Base-by-base conservation (phyloP, 2,888 invertebrate species). In the Sphinx pinastri region DNA sequence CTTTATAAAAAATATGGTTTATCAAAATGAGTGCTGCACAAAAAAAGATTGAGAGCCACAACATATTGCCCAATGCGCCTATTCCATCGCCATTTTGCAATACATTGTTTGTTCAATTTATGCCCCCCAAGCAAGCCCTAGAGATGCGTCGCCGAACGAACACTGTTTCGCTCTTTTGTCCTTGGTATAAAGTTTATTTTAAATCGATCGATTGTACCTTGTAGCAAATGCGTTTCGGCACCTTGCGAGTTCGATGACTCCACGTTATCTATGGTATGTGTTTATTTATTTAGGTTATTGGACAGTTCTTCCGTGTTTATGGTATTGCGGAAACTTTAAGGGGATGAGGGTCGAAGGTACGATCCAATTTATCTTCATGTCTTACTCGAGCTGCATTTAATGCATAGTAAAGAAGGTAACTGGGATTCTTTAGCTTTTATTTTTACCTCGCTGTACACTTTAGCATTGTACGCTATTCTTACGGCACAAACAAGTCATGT, bases 21-120 rank as follows among this genome's bases (percentile, higher is more conserved):
- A 58, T 13, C 45, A 49, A 16, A 19, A 19, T 7, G 13, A 0
- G n/a, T 14, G 4, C 4, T 38, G n/a, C 45, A 14, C 16, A n/a
- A 49, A 59, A n/a, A 76, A 81, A 84, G 78, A 88, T 92, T 88
- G 87, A 83, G 83, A 74, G 76, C 71, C 88, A 38, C 77, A 67
- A 59, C 60, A 72, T 72, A 68, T 76, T 72, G 78, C 79, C 80
- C 79, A 77, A 79, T 76, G 79, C 75, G 82, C 83, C 84, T 84
- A 86, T 87, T 80, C 80, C 81, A 81, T 80, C 83, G 85, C 89
- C 88, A 89, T 90, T 89, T 89, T 88, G 86, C 89, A 86, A 91
- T 90, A 90, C 91, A 92, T 89, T 92, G 92, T 92, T 92, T 91
- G 91, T 88, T 85, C 91, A 92, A 92, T 91, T 89, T 90, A 87